Percentiles rank a stretch among this genome's conserved stretches.
These are phyloP conservation scores for Ondatra zibethicus DNA, from an alignment of 2,113 vertebrate species.

Conservation along the genomic window DNA sequence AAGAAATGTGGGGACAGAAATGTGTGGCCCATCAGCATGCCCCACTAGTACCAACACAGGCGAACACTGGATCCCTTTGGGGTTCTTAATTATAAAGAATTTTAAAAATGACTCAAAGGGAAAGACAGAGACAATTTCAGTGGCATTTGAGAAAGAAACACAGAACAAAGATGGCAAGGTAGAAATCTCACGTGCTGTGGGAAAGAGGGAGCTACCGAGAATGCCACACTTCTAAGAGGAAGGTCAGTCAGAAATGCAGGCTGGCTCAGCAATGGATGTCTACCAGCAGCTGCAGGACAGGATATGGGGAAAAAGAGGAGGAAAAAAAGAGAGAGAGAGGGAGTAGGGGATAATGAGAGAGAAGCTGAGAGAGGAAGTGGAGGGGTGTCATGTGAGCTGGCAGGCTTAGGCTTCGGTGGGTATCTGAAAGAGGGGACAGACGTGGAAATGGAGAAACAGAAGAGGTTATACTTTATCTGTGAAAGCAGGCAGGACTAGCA, in stretches of 20 bases:
- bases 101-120: neutral
- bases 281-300: neutral
- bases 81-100: neutral
- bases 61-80: too few species aligned
- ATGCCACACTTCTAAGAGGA: neutral
- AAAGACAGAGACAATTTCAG: neutral
- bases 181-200: neutral
- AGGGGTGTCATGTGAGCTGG: neutral
- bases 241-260: too few species aligned
- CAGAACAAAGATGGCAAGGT: neutral
- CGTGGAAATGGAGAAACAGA: neutral
- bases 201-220: neutral
- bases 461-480: neutral
- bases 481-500: neutral
- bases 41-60: neutral
- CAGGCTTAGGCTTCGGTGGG: neutral
- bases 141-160: neutral
- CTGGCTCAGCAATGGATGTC: neutral
- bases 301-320: neutral
- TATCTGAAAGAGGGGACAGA: neutral
- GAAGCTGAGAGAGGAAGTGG: neutral
- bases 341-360: neutral
- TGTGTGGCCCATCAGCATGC: too few species aligned
- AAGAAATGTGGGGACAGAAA: neutral
- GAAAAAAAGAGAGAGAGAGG: neutral